phyloP scores from a whole-genome alignment of 2,113 vertebrate genomes.

The Apus apus region DNA sequence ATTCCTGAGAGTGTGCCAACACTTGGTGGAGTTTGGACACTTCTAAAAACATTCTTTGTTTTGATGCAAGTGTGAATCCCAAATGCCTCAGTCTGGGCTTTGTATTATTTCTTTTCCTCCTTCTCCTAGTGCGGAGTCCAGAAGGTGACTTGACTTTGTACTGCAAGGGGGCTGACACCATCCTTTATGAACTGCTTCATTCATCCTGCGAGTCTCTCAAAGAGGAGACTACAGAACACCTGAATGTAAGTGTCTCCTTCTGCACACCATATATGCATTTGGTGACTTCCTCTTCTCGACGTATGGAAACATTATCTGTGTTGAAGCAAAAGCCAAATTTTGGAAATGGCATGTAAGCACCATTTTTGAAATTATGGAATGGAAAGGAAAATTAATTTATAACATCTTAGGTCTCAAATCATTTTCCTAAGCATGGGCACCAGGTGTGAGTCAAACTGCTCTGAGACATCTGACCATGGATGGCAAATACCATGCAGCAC shows the following conservation, averaged over 20 bases:
- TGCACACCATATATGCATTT: neutral
- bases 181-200: conserved; percentile 86
- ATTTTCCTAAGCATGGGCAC: neutral
- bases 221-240: conserved; percentile 83
- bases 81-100: neutral
- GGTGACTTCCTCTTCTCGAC: neutral
- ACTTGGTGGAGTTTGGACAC: neutral
- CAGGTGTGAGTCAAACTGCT: neutral
- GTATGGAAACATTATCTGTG: neutral
- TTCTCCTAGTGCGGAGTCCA: conserved; percentile 82
- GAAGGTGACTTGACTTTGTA: conserved; percentile 83
- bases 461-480: neutral
- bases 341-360: neutral
- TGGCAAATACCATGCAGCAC: neutral
- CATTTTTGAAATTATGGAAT: neutral
- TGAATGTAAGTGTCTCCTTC: conserved; percentile 83
- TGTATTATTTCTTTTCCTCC: neutral
- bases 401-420: neutral
- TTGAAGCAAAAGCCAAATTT: neutral
- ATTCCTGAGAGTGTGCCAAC: neutral
- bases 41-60: neutral
- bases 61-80: neutral
- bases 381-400: neutral
- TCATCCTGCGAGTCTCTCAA: conserved; percentile 78
- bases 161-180: conserved; percentile 96